A percentile compares a stretch with the other conserved stretches of the same genome.
phyloP scores from a whole-genome alignment of 1,140 invertebrate species.

The Ridgeia piscesae region DNA sequence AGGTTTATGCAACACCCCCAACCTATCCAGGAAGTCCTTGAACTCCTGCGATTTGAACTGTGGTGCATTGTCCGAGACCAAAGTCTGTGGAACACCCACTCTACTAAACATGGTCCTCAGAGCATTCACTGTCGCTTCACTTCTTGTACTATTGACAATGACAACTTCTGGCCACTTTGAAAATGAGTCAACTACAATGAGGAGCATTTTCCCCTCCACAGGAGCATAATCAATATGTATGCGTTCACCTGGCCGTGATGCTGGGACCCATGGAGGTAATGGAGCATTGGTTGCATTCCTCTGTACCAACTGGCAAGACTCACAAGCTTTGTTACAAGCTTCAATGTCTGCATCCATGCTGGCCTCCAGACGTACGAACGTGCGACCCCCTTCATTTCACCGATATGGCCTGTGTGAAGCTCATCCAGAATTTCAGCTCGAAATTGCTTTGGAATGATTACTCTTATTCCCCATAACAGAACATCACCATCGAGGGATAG shows the following conservation, averaged over 20 bases:
- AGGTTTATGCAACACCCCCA: background rate
- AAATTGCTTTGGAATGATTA: background rate
- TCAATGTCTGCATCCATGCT: slow-evolving; percentile 55
- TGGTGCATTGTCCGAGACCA: slow-evolving; percentile 55
- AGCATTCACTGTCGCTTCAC: slow-evolving; percentile 32
- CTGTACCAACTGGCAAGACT: slow-evolving; percentile 39
- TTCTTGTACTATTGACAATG: slow-evolving; percentile 30
- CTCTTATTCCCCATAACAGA: background rate
- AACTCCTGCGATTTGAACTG: background rate
- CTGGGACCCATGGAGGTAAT: slow-evolving; percentile 46
- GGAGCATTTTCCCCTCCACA: slow-evolving; percentile 48
- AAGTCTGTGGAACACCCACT: slow-evolving; percentile 51
- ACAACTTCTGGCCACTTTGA: slow-evolving; percentile 60
- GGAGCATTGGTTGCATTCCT: slow-evolving; percentile 35
- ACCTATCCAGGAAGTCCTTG: background rate
- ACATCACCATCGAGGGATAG: background rate
- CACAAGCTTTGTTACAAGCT: slow-evolving; percentile 50
- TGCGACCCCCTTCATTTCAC: background rate
- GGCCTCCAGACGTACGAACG: slow-evolving; percentile 1
- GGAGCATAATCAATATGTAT: slow-evolving; percentile 61
- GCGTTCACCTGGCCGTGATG: slow-evolving; percentile 54
- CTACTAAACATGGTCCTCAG: slow-evolving; percentile 48
- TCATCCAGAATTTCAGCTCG: background rate
- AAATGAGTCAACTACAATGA: slow-evolving; percentile 56
- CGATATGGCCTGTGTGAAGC: background rate